A percentile compares a stretch with the other conserved stretches of the same genome.
Evolutionary conservation across 2,888 invertebrate genomes (phyloP).

Genomic region (Leucania comma): DNA sequence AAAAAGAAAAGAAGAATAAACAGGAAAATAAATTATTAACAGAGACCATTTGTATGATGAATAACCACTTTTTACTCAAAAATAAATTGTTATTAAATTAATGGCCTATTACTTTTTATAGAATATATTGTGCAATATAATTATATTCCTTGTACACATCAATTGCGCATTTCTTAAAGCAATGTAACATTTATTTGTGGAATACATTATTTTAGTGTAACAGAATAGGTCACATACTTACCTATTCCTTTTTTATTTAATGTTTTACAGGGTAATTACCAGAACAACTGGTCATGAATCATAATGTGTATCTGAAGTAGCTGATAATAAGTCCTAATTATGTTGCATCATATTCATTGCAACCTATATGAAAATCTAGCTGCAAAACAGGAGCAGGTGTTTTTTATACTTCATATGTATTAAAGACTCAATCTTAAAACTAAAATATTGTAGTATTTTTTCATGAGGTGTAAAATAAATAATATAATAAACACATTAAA

Average conservation of each 20-base stretch:
- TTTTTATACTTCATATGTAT: too few relatives aligned
- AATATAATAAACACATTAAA: too few relatives aligned
- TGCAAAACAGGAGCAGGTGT: too few relatives aligned
- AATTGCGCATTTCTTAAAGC: neutral
- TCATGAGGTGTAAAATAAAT: too few relatives aligned
- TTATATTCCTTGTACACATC: neutral
- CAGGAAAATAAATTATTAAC: neutral
- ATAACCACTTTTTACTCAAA: neutral
- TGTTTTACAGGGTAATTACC: neutral
- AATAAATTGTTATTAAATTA: neutral
- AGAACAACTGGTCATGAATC: slow-evolving; percentile 15
- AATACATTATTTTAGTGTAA: neutral
- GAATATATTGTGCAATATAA: neutral
- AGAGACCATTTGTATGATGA: neutral
- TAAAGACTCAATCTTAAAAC: too few relatives aligned
- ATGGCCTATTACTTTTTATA: too few relatives aligned
- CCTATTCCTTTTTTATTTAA: neutral
- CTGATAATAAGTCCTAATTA: slow-evolving; percentile 30
- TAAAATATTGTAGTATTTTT: too few relatives aligned
- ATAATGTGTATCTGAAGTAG: slow-evolving; percentile 18
- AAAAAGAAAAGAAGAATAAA: neutral
- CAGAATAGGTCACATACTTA: too few relatives aligned
- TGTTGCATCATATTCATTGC: slow-evolving; percentile 20
- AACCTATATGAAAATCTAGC: too few relatives aligned
- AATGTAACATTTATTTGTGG: neutral